Evolutionary conservation across 1,140 invertebrate genomes (phyloP), one percentile per base, ranked within the genome.

Genomic region (Palaemon carinicauda): DNA sequence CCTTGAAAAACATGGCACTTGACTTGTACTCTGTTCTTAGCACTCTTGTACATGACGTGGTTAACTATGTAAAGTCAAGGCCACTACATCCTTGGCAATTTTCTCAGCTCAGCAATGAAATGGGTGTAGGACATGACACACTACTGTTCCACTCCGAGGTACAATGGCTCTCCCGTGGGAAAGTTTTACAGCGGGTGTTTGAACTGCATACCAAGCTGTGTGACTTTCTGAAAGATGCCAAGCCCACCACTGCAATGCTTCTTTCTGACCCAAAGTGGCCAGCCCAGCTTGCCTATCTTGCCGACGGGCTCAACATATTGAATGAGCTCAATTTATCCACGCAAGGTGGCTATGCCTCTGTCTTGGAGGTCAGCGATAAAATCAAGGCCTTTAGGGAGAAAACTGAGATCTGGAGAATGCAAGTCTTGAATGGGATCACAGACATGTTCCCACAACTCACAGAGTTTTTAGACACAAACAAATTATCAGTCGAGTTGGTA

Each of bases 221-320:
- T 33, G 77, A 79, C 14, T 79, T 79, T 79, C 29, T 79, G 77
- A 53, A 79, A 33, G 14, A 79, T 79, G 29, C n/a, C n/a, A n/a
- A n/a, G n/a, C n/a, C n/a, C n/a, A n/a, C n/a, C n/a, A n/a, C n/a
- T n/a, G n/a, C n/a, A 52, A 14, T 12, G 24, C 21, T 77, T 77
- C 27, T 54, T 77, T 77, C 50, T 24, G 50, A 77, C 77, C 50
- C 50, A 14, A 24, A 60, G 24, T 69, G 53, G 53, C 14, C 54
- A 80, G 79, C 79, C 50, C 79, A 69, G 79, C 79, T 80, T 24
- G 60, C 79, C 79, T 80, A 80, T 74, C 79, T 80, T 80, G 79
- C 79, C 79, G 51, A 60, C 9, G 79, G 54, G 79, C 54, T 80
- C 79, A 80, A 15, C 31, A 74, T 74, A 78, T 78, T 75, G 65